phyloP scores from a whole-genome alignment of 2,113 vertebrate genomes.

The Carassius gibelio region DNA sequence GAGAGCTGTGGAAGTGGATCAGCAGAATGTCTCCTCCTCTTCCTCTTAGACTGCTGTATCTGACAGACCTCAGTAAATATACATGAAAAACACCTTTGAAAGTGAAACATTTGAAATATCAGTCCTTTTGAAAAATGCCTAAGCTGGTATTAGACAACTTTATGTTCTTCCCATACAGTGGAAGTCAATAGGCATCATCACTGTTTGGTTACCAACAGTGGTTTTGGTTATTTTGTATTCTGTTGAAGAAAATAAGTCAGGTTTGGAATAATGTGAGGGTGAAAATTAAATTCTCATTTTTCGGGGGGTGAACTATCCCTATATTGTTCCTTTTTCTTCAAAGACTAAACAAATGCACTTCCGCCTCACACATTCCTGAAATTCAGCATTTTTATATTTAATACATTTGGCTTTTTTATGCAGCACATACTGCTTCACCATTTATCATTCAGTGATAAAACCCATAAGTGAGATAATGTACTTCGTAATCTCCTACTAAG shows the following conservation, averaged over 20 bases:
- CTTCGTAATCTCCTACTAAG: not conserved
- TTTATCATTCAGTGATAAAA: not conserved
- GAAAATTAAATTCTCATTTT: too few species aligned
- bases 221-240: too few species aligned
- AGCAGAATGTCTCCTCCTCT: not conserved
- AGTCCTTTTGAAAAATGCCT: not conserved
- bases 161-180: too few species aligned
- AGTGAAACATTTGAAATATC: not conserved
- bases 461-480: not conserved
- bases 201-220: too few species aligned
- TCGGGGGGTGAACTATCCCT: too few species aligned
- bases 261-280: too few species aligned
- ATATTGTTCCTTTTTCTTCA: not conserved
- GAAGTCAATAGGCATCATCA: too few species aligned
- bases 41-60: not conserved
- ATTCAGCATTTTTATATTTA: not conserved
- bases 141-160: not conserved
- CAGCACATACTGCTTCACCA: not conserved
- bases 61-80: conserved; percentile 2
- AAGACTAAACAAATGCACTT: not conserved
- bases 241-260: too few species aligned
- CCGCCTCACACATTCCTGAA: not conserved
- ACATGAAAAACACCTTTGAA: not conserved
- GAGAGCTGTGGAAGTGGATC: not conserved
- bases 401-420: not conserved